Evolutionary conservation across 53 echinoderm and acorn worm genomes (phyloP), one percentile per base, ranked within the genome.

Genomic region (Holothuria leucospilota): DNA sequence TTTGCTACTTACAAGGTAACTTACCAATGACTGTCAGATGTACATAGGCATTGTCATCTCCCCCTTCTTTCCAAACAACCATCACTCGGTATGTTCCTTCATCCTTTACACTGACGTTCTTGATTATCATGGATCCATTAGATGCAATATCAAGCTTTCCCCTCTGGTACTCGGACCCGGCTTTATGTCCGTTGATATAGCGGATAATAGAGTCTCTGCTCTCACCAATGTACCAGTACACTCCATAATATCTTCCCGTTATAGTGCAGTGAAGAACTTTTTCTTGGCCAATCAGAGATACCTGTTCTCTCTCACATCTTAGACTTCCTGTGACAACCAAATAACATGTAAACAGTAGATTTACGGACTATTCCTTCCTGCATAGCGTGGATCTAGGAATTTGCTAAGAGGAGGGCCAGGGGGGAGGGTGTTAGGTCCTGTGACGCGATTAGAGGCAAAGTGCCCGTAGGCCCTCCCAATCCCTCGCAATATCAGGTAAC

Each of bases 21-120:
- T 72, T 49, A 72, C 72, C 72, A 2, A 72, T 39, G 21, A 72
- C 72, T 46, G 46, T n/a, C 34, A 72, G 21, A 23, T 72, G 38
- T 20, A 72, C 40, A 34, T 23, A 30, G 0, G 49, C 46, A 21
- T 15, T 41, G 39, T 41, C 72, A 39, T 72, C 72, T n/a, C 49
- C 72, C 11, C 49, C 72, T 23, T 39, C 72, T 4, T 2, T 46
- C 40, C 39, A 39, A 10, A 72, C 46, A 16, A 39, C 72, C 20
- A 41, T 24, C 20, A 72, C 9, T 14, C 21, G 34, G 23, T 72
- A 72, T 21, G n/a, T 72, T 39, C 46, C 23, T 72, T 46, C 49
- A 23, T 72, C 72, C 20, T n/a, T 39, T 20, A 72, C 16, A 20
- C 40, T 20, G 12, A 72, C 72, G 21, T 72, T 72, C 13, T 38